Base-by-base conservation (phyloP, 2,113 vertebrate genomes). In the Chaenogobius annularis region DNA sequence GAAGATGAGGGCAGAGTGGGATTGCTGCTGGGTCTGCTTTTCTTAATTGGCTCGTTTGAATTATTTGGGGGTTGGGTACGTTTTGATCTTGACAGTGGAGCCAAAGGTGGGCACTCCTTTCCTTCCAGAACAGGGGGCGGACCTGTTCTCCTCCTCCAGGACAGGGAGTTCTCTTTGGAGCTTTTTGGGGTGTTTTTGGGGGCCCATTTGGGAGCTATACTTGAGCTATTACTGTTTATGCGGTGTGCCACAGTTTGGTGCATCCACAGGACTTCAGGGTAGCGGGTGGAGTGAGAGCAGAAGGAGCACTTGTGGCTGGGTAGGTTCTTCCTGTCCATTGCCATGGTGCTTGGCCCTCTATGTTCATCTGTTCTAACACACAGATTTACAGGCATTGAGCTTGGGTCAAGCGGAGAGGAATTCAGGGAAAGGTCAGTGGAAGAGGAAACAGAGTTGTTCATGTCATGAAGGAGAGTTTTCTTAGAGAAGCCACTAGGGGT, bases 241-340 rank as follows among this genome's bases (percentile, higher is more conserved):
- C 94, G 94, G 91, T 98, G 97, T 91, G 95, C 95, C 83, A 97
- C 89, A 22, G 93, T 95, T 89, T 96, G 95, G 81, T 98, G 97
- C 95, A 98, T 96, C 96, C 96, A 97, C 56, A 98, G 93, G 56
- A 97, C 96, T 91, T 98, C 97, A 0, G 96, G 96, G 84, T 97
- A 98, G 82, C 92, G 92, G 58, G 96, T 96, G 85, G 93, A 93
- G 83, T 98, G 95, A 77, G 88, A 94, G 85, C 97, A 98, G 89
- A 96, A 97, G 68, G 96, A 96, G 80, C 97, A 98, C 0, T 93
- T 94, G 84, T 98, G 95, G 46, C 92, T 83, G 7, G 93, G 91
- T 83, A 97, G 93, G 66, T 88, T 89, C 23, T 85, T 94, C 87
- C 78, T 91, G 69, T 90, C 94, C 70, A 87, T 74, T 5, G 89